phyloP scores from a whole-genome alignment of 2,113 vertebrate genomes.

The Ciconia boyciana region DNA sequence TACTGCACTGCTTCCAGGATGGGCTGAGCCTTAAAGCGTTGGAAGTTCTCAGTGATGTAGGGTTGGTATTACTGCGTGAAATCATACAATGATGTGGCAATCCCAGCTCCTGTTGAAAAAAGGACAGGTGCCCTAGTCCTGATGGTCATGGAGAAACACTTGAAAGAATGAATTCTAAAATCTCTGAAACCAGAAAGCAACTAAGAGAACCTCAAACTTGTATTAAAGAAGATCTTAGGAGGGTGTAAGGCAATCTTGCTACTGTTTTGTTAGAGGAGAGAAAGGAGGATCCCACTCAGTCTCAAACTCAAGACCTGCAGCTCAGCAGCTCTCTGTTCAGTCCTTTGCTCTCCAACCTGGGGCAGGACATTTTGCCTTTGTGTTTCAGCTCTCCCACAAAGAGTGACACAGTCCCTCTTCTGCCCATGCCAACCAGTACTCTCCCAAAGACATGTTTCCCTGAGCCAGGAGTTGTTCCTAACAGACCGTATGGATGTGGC shows the following conservation, averaged over 20 bases:
- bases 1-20: neutral
- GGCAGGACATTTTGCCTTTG: neutral
- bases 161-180: fast-evolving
- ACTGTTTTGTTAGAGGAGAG: neutral
- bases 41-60: neutral
- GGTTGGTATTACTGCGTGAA: neutral
- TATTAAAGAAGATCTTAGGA: neutral
- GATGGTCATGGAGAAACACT: neutral
- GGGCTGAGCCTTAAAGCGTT: neutral
- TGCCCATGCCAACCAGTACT: neutral
- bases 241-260: neutral
- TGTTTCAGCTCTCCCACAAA: neutral
- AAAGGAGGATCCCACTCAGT: neutral
- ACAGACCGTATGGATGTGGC: neutral
- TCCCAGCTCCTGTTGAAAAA: neutral
- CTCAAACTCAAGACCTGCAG: neutral
- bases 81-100: too few relatives aligned
- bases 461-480: neutral
- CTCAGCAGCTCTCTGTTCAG: neutral
- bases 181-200: neutral
- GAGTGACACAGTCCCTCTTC: neutral
- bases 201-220: neutral
- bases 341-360: neutral
- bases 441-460: neutral
- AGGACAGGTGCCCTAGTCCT: neutral